Percentiles rank a stretch among this genome's conserved stretches.
Evolutionary conservation across 2,888 invertebrate species (phyloP).

Genomic region (Ceratothoa steindachneri): DNA sequence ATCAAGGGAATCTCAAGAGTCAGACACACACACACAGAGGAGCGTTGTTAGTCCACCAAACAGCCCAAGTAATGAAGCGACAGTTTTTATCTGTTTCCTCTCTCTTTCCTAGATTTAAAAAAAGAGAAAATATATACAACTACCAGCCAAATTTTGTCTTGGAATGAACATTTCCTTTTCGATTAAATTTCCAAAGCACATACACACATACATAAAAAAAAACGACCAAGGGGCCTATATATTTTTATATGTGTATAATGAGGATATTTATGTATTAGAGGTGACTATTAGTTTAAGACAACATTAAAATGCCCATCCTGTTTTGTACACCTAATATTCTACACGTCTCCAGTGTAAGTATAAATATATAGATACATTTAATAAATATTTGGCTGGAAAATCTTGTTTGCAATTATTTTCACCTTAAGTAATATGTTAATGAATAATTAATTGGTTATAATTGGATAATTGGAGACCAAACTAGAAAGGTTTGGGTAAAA

Average conservation of each 20-base stretch:
- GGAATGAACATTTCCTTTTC: neutral
- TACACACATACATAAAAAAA: too few relatives aligned
- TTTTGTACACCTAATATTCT: neutral
- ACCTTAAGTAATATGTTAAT: too few relatives aligned
- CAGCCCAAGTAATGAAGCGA: constrained; percentile 2
- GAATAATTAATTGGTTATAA: too few relatives aligned
- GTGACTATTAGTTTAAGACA: neutral
- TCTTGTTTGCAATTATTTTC: too few relatives aligned
- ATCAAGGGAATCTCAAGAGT: neutral
- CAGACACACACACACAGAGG: constrained; percentile 7
- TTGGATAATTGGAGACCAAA: too few relatives aligned
- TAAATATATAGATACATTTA: neutral
- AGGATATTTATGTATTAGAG: neutral
- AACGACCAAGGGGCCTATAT: neutral
- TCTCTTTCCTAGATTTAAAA: neutral
- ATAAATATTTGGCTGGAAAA: neutral
- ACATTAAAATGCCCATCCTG: neutral
- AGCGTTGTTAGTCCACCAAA: neutral
- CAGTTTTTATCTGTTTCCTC: neutral
- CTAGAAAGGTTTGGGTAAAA: too few relatives aligned
- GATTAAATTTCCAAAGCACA: neutral
- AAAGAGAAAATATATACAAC: too few relatives aligned
- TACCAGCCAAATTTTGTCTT: neutral
- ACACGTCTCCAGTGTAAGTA: neutral
- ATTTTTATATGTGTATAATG: neutral